These are phyloP conservation scores for Euschistus heros DNA, from an alignment of 1,140 invertebrate genomes.

Conservation along the genomic window DNA sequence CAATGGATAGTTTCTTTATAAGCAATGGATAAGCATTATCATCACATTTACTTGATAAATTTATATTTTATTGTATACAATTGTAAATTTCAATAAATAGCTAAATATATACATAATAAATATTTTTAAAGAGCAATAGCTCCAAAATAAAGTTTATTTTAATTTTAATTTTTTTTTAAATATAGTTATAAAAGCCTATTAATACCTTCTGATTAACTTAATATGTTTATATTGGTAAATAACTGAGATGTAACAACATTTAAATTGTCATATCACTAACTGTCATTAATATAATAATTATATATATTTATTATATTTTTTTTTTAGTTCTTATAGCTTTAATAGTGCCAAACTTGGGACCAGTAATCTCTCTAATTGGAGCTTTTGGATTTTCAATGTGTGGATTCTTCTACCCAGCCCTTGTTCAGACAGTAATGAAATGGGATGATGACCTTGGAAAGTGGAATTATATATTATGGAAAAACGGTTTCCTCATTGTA, in stretches of 20 bases:
- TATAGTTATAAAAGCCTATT: too few relatives aligned
- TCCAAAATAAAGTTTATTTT: too few relatives aligned
- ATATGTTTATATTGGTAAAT: not conserved
- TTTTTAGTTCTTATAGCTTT: constrained; percentile 38
- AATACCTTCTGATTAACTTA: too few relatives aligned
- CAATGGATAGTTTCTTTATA: too few relatives aligned
- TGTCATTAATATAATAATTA: not conserved
- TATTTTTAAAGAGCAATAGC: too few relatives aligned
- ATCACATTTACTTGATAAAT: too few relatives aligned
- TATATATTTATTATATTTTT: constrained; percentile 33
- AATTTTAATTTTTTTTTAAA: too few relatives aligned
- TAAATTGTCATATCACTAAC: not conserved
- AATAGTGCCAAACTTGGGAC: constrained; percentile 46
- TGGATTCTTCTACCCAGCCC: constrained; percentile 50
- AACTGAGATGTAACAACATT: not conserved
- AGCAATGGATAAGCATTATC: too few relatives aligned
- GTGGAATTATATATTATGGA: constrained; percentile 20
- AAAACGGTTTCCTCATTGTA: constrained; percentile 29
- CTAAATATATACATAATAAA: too few relatives aligned
- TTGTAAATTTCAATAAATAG: too few relatives aligned
- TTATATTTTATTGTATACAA: too few relatives aligned
- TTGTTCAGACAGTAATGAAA: constrained; percentile 41
- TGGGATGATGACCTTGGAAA: constrained; percentile 22
- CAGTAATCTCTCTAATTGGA: constrained; percentile 53
- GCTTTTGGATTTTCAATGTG: constrained; percentile 47